Evolutionary conservation across 2,888 invertebrate species (phyloP).

Genomic region (Drosophila atripex): DNA sequence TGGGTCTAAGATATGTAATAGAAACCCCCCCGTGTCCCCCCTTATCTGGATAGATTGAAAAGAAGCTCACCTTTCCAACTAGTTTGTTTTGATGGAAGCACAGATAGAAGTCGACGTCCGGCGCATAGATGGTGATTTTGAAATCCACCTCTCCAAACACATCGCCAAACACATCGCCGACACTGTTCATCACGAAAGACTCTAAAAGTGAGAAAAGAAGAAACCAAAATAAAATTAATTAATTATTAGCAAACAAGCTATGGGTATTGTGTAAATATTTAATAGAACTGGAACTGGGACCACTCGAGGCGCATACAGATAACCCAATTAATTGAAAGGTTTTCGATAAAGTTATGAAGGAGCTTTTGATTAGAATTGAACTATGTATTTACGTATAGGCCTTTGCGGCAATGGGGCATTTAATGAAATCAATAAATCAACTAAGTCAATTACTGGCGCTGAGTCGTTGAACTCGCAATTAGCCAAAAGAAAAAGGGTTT

Average conservation of each 20-base stretch:
- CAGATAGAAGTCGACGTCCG: slow-evolving; percentile 79
- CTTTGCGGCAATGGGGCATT: slow-evolving; percentile 11
- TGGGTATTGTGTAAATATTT: slow-evolving; percentile 47
- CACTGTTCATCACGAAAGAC: slow-evolving; percentile 80
- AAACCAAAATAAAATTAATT: slow-evolving; percentile 62
- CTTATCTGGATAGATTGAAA: slow-evolving; percentile 1
- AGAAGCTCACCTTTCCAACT: slow-evolving; percentile 80
- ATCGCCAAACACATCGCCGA: slow-evolving; percentile 80
- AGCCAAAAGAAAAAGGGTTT: slow-evolving; percentile 15
- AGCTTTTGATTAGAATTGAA: slow-evolving; percentile 61
- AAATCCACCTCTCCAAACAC: slow-evolving; percentile 68
- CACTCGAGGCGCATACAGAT: slow-evolving; percentile 62
- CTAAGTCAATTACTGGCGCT: slow-evolving; percentile 39
- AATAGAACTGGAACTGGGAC: slow-evolving; percentile 47
- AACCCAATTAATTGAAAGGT: slow-evolving; percentile 78
- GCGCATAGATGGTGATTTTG: slow-evolving; percentile 81
- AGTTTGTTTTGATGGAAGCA: slow-evolving; percentile 81
- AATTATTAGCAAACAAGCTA: slow-evolving; percentile 61
- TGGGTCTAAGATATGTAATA: neutral
- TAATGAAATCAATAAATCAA: slow-evolving; percentile 40
- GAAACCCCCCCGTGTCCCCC: neutral
- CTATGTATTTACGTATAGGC: slow-evolving; percentile 5
- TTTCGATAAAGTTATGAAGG: slow-evolving; percentile 75
- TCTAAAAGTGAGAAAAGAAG: slow-evolving; percentile 61
- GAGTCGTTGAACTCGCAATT: slow-evolving; percentile 56